Evolutionary conservation across 2,888 invertebrate species (phyloP).

Genomic region (Cotesia congregata): DNA sequence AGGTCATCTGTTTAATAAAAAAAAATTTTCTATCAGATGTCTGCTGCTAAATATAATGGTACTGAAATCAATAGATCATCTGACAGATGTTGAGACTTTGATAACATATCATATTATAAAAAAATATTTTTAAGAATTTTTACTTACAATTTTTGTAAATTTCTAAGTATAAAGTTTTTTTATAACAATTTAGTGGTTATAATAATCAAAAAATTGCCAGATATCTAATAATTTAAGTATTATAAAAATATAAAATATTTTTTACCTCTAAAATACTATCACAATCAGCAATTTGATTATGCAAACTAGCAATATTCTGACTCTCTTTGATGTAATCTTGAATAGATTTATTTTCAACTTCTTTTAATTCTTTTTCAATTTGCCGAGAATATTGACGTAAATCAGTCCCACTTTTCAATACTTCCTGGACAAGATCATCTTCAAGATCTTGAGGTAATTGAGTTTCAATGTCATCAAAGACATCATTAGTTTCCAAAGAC

Average conservation of each 20-base stretch:
- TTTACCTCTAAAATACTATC: constrained; percentile 90
- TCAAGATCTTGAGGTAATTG: constrained; percentile 79
- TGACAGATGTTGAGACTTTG: no score
- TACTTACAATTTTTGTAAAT: no score
- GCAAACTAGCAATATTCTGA: constrained; percentile 93
- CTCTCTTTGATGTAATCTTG: constrained; percentile 95
- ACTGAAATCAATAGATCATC: no score
- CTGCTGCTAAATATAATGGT: no score
- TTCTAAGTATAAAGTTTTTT: no score
- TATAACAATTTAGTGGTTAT: no score
- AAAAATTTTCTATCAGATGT: no score
- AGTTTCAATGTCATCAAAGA: constrained; percentile 56
- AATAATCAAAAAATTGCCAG: no score
- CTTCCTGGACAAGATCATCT: constrained; percentile 94
- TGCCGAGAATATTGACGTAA: constrained; percentile 93
- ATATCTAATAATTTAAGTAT: no score
- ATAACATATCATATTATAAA: no score
- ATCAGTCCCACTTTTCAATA: constrained; percentile 93
- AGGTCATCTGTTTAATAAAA: no score
- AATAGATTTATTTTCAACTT: constrained; percentile 89
- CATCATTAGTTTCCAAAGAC: constrained; percentile 51
- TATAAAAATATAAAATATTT: background rate
- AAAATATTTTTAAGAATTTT: no score
- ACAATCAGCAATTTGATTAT: constrained; percentile 95
- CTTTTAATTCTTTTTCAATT: constrained; percentile 91